Percentiles rank a stretch among this genome's conserved stretches.
Conservation (phyloP, 2,888 invertebrate species). For the Coremacera marginata region DNA sequence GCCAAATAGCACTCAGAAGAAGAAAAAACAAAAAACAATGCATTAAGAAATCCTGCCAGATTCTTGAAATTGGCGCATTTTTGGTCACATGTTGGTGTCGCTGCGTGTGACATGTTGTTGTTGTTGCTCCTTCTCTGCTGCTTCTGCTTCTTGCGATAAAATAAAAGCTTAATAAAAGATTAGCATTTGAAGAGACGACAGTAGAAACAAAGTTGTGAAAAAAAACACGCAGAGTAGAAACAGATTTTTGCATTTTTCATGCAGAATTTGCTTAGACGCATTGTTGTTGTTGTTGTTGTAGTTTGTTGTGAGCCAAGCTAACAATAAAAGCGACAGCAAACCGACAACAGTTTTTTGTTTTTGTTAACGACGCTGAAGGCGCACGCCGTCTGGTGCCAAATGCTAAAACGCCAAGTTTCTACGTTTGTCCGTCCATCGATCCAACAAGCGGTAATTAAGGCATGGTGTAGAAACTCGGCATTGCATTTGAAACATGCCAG, state of each 20-base stretch:
- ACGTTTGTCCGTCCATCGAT: not conserved
- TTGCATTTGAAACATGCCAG: not conserved
- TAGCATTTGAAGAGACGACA: not conserved
- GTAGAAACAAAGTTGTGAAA: not conserved
- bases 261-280: not conserved
- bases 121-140: not conserved
- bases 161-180: not conserved
- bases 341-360: not conserved
- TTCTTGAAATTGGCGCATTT: slow-evolving; percentile 25
- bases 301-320: not conserved
- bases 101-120: not conserved
- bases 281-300: not conserved
- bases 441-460: no score
- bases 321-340: not conserved
- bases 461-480: no score
- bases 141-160: not conserved
- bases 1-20: not conserved
- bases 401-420: not conserved
- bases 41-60: not conserved
- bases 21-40: not conserved
- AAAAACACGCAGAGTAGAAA: not conserved
- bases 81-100: slow-evolving; percentile 9
- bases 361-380: not conserved
- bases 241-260: slow-evolving; percentile 9
- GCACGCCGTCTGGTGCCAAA: not conserved